phyloP scores from a whole-genome alignment of 2,888 invertebrate species.

The Drosophila neotestacea region DNA sequence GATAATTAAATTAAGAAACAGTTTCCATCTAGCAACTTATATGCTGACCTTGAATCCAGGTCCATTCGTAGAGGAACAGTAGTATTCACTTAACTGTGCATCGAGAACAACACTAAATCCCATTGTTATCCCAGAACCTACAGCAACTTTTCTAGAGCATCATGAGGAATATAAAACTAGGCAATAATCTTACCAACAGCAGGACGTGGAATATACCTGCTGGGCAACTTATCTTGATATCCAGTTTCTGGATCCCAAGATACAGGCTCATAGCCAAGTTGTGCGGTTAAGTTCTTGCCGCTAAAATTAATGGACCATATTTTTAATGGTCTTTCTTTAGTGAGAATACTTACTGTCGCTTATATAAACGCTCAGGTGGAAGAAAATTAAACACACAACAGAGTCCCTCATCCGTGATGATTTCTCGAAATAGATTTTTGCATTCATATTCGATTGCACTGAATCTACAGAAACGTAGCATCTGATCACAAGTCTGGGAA shows the following conservation, averaged over 20 bases:
- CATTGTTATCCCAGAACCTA: constrained; percentile 88
- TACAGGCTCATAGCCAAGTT: constrained; percentile 76
- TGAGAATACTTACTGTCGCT: constrained; percentile 52
- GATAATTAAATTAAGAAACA: too few relatives aligned
- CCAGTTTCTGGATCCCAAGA: constrained; percentile 92
- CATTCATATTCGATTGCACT: constrained; percentile 88
- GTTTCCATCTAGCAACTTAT: too few relatives aligned
- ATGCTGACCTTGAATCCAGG: constrained; percentile 84
- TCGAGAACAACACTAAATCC: constrained; percentile 90
- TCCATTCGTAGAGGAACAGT: constrained; percentile 91
- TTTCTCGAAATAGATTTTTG: constrained; percentile 89
- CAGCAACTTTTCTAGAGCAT: too few relatives aligned
- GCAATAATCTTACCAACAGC: constrained; percentile 84
- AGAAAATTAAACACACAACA: constrained; percentile 94
- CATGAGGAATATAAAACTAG: neutral
- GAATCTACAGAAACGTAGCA: constrained; percentile 89
- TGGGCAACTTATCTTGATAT: constrained; percentile 87
- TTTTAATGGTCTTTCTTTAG: neutral
- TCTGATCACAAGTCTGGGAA: constrained; percentile 67
- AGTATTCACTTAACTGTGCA: constrained; percentile 90
- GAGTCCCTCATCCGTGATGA: constrained; percentile 93
- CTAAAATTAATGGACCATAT: neutral
- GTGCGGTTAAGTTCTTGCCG: constrained; percentile 35
- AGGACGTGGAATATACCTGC: constrained; percentile 87
- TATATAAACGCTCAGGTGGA: constrained; percentile 85